Evolutionary conservation across 2,797 vertebrate species (phyloP).

Genomic region (Balearica regulorum): DNA sequence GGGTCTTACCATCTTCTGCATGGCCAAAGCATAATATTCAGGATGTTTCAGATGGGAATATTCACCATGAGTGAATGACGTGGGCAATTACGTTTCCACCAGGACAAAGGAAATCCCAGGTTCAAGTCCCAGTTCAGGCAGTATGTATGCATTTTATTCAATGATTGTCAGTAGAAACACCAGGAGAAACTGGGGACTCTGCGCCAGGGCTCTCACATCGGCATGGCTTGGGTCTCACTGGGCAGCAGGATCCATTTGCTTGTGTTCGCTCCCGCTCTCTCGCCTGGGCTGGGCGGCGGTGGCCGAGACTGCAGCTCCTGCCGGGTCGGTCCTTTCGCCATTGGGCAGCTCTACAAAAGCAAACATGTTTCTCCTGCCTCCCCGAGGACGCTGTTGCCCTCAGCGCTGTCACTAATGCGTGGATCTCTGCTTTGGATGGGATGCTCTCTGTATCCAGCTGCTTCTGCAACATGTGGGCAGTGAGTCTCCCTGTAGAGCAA

Average conservation of each 20-base stretch:
- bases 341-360: background rate
- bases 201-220: accelerated
- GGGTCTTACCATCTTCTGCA: background rate
- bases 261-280: background rate
- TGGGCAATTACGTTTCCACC: background rate
- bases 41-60: background rate
- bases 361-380: background rate
- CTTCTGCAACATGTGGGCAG: background rate
- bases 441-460: background rate
- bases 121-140: background rate
- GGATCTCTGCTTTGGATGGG: background rate
- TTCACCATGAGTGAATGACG: background rate
- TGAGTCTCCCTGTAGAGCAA: background rate
- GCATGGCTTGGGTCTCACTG: accelerated
- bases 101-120: background rate
- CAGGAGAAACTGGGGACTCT: background rate
- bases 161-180: background rate
- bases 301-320: background rate
- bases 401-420: accelerated
- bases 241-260: background rate
- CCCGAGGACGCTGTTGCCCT: accelerated
- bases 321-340: background rate
- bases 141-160: background rate
- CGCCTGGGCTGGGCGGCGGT: accelerated
- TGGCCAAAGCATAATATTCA: accelerated